These are phyloP conservation scores for Byasa hedistus DNA, from an alignment of 2,888 invertebrate species.

Conservation along the genomic window DNA sequence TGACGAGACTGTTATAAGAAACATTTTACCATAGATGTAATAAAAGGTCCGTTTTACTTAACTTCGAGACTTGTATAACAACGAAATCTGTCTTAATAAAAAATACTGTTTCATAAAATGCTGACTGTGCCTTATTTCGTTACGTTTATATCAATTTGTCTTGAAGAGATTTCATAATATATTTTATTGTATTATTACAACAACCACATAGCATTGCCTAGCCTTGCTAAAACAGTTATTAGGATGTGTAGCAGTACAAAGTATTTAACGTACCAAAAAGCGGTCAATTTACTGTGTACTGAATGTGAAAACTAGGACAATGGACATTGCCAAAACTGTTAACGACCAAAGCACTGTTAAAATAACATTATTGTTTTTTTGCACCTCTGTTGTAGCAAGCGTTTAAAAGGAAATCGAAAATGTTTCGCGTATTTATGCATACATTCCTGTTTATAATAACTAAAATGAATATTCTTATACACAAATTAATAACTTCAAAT, in stretches of 20 bases:
- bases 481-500: no score
- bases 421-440: neutral
- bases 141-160: neutral
- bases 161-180: neutral
- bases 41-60: neutral
- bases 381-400: slow-evolving; percentile 1
- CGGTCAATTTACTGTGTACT: slow-evolving; percentile 18
- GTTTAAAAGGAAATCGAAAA: slow-evolving; percentile 3
- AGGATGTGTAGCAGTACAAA: slow-evolving; percentile 6
- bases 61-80: slow-evolving; percentile 6
- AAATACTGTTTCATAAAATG: slow-evolving; percentile 10
- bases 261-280: slow-evolving; percentile 19
- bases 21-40: slow-evolving; percentile 14
- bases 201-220: neutral
- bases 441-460: neutral
- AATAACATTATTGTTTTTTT: slow-evolving; percentile 22
- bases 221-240: neutral
- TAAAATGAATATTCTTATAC: no score
- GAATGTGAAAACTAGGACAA: slow-evolving; percentile 26
- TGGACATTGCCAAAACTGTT: slow-evolving; percentile 22
- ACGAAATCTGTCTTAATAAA: neutral
- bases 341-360: slow-evolving; percentile 22
- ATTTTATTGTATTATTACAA: neutral
- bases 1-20: slow-evolving; percentile 21
- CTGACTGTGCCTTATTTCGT: slow-evolving; percentile 7